Percentiles rank a stretch among this genome's conserved stretches.
Evolutionary conservation across 2,113 vertebrate genomes (phyloP).

Genomic region (Sebastes schlegelii): DNA sequence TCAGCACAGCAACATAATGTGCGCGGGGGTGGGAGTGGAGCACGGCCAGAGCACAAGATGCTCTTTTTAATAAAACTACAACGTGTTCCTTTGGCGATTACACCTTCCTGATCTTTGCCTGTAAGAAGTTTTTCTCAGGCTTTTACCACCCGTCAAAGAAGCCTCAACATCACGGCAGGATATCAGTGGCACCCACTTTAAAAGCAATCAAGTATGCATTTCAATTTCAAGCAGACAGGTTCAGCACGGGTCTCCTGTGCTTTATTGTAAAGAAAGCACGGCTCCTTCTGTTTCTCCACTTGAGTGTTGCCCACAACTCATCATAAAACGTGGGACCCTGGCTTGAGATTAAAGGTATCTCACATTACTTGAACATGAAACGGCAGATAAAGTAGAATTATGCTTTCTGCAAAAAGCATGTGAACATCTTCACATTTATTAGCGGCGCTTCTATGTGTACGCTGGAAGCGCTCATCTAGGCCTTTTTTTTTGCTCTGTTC

Average conservation of each 20-base stretch:
- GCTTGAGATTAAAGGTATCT: slow-evolving; percentile 73
- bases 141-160: slow-evolving; percentile 70
- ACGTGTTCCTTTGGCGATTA: slow-evolving; percentile 56
- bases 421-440: slow-evolving; percentile 49
- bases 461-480: background rate
- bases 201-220: slow-evolving; percentile 73
- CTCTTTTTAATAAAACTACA: slow-evolving; percentile 69
- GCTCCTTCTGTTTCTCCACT: slow-evolving; percentile 43
- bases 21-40: slow-evolving; percentile 49
- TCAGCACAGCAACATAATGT: slow-evolving; percentile 78
- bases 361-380: slow-evolving; percentile 66
- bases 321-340: slow-evolving; percentile 55
- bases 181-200: slow-evolving; percentile 77
- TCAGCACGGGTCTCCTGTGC: slow-evolving; percentile 35
- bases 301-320: slow-evolving; percentile 48
- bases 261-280: slow-evolving; percentile 59
- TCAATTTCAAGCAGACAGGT: slow-evolving; percentile 67
- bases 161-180: slow-evolving; percentile 66
- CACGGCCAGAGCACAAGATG: slow-evolving; percentile 41
- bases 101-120: slow-evolving; percentile 52
- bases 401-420: slow-evolving; percentile 36
- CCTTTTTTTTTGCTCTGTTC: slow-evolving; percentile 20
- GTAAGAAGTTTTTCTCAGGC: slow-evolving; percentile 59
- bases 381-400: slow-evolving; percentile 58
- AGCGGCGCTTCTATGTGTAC: slow-evolving; percentile 6